Percentiles rank a stretch among this genome's conserved stretches.
These are phyloP conservation scores for Panthera tigris DNA, from an alignment of 2,113 vertebrate genomes.

Conservation along the genomic window DNA sequence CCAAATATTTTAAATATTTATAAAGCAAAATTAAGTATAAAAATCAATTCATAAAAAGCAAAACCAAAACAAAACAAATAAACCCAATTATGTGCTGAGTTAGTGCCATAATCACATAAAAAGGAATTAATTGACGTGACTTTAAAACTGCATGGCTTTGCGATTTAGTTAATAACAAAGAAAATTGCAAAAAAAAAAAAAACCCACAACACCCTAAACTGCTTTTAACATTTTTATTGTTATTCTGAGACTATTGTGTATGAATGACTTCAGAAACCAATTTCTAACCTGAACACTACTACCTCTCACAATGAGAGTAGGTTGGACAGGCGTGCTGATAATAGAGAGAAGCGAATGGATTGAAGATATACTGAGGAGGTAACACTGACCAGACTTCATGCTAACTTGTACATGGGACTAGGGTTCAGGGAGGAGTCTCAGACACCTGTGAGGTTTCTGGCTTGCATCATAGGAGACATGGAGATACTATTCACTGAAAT, in stretches of 20 bases:
- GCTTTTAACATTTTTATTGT: background rate
- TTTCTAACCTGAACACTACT: background rate
- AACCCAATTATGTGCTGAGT: background rate
- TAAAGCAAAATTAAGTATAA: slow-evolving; percentile 13
- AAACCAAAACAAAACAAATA: slow-evolving; percentile 31
- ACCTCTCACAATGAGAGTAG: background rate
- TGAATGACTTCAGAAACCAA: background rate
- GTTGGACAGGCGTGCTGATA: background rate
- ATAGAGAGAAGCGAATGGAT: background rate
- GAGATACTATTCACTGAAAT: background rate
- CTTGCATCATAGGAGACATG: background rate
- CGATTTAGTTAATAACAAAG: slow-evolving; percentile 1
- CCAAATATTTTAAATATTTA: slow-evolving; percentile 4
- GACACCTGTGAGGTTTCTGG: background rate
- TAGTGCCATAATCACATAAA: slow-evolving; percentile 22
- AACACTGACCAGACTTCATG: background rate
- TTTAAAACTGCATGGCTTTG: slow-evolving; percentile 6
- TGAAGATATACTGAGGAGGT: background rate
- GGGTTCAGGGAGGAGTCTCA: background rate
- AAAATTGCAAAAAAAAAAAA: background rate
- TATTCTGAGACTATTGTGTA: background rate
- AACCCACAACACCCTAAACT: background rate
- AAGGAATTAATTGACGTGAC: slow-evolving; percentile 30
- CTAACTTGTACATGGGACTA: background rate
- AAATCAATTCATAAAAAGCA: slow-evolving; percentile 7